Conservation (phyloP, 2,888 invertebrate species). For the Apantesis nais region DNA sequence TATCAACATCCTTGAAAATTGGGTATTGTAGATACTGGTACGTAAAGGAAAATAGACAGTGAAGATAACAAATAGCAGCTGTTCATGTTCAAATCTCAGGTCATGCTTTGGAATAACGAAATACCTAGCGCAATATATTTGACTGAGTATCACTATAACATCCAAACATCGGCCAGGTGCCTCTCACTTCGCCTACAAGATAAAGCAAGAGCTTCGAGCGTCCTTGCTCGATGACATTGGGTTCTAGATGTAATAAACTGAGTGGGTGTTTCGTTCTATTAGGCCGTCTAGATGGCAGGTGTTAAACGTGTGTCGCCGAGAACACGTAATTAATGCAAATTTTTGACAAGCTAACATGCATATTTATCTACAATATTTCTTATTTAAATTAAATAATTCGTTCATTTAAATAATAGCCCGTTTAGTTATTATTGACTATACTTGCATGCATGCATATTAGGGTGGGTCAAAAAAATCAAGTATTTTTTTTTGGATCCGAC, state of each 20-base stretch:
- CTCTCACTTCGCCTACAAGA: constrained; percentile 5
- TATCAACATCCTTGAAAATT: too few relatives aligned
- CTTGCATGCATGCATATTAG: too few relatives aligned
- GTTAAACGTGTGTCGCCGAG: not conserved
- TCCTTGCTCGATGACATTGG: constrained; percentile 43
- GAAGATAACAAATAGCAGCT: too few relatives aligned
- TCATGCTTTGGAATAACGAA: too few relatives aligned
- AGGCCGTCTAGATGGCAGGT: not conserved
- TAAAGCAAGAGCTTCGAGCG: constrained; percentile 25
- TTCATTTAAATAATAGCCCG: not conserved
- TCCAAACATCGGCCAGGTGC: constrained; percentile 15
- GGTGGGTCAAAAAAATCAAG: too few relatives aligned
- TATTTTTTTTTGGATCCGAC: too few relatives aligned
- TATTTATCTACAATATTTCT: not conserved
- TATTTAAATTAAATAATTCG: not conserved
- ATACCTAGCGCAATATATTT: too few relatives aligned
- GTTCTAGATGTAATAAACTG: constrained; percentile 19
- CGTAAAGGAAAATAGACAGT: too few relatives aligned
- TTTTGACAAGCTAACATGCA: not conserved
- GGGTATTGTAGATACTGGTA: too few relatives aligned
- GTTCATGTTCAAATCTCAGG: too few relatives aligned
- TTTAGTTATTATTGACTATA: not conserved
- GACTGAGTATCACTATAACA: constrained; percentile 1
- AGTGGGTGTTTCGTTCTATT: not conserved
- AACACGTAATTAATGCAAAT: not conserved